A percentile compares a stretch with the other conserved stretches of the same genome.
Evolutionary conservation across 2,113 vertebrate species (phyloP).

Genomic region (Physeter macrocephalus): DNA sequence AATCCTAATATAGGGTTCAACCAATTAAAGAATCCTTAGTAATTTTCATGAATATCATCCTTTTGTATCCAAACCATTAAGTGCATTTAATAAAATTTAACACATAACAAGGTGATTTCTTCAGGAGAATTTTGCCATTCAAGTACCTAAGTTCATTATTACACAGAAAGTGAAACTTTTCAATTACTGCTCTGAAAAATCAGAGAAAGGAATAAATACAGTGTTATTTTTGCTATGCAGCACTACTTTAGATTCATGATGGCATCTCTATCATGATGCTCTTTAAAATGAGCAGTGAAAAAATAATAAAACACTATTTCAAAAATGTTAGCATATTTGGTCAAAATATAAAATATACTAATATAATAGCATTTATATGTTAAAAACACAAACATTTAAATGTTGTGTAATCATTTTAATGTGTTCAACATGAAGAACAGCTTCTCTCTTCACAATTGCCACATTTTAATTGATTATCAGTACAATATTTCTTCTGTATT

Average conservation of each 20-base stretch:
- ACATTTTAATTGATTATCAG: conserved; percentile 72
- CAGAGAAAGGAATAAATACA: conserved; percentile 64
- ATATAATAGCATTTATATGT: conserved; percentile 53
- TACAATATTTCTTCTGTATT: conserved; percentile 70
- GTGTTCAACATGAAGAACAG: conserved; percentile 66
- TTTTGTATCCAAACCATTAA: conserved; percentile 61
- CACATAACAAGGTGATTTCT: conserved; percentile 59
- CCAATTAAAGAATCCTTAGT: conserved; percentile 41
- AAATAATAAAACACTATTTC: conserved; percentile 59
- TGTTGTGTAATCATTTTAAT: conserved; percentile 58
- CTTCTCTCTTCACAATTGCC: conserved; percentile 52
- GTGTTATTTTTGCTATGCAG: conserved; percentile 60
- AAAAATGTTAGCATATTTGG: conserved; percentile 63
- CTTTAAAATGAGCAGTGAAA: conserved; percentile 63
- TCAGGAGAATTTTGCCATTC: conserved; percentile 69
- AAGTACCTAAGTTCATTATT: conserved; percentile 67
- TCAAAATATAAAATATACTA: conserved; percentile 71
- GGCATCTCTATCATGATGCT: conserved; percentile 30
- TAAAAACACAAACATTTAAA: conserved; percentile 61
- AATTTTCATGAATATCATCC: conserved; percentile 61
- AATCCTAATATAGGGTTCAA: conserved; percentile 55
- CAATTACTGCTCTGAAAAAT: conserved; percentile 60
- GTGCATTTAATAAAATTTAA: conserved; percentile 60
- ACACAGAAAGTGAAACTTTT: conserved; percentile 65
- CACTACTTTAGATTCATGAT: conserved; percentile 56